Evolutionary conservation across 1,140 invertebrate genomes (phyloP).

Genomic region (Sycophaga agraensis): DNA sequence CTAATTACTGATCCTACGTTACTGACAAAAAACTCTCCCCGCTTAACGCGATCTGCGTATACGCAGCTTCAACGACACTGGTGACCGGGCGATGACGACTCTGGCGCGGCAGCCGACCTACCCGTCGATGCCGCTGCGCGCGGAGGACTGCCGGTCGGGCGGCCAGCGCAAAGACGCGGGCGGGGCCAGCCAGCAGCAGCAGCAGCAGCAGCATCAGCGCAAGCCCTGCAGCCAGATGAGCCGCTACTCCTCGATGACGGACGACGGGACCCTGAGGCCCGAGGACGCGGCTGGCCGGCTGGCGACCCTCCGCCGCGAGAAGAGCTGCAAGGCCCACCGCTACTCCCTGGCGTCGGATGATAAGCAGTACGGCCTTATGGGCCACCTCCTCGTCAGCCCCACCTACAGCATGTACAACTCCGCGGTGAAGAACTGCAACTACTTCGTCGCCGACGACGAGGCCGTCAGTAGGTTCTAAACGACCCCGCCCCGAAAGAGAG

Average conservation of each 20-base stretch:
- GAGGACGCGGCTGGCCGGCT: neutral
- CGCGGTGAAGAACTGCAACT: conserved; percentile 47
- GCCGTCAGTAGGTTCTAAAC: conserved; percentile 54
- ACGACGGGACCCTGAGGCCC: neutral
- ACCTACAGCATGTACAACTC: conserved; percentile 54
- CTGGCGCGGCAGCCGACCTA: conserved; percentile 53
- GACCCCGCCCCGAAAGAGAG: too few species aligned
- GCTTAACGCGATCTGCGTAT: too few species aligned
- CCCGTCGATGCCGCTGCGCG: conserved; percentile 53
- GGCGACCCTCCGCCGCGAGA: conserved; percentile 7
- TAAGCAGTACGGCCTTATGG: conserved; percentile 40
- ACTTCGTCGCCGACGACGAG: conserved; percentile 53
- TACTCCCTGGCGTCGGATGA: conserved; percentile 23
- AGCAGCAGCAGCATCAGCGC: neutral
- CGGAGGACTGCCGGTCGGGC: conserved; percentile 49
- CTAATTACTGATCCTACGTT: neutral
- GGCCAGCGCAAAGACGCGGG: conserved; percentile 35
- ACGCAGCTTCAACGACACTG: conserved; percentile 54
- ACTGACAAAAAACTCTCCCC: neutral
- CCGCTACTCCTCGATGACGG: conserved; percentile 7
- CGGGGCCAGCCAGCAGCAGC: neutral
- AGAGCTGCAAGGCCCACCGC: conserved; percentile 1
- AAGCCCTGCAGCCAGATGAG: too few species aligned
- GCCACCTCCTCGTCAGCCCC: conserved; percentile 43
- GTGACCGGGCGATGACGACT: conserved; percentile 52